phyloP scores from a whole-genome alignment of 2,888 invertebrate species.

The Dorcus parallelipipedus region DNA sequence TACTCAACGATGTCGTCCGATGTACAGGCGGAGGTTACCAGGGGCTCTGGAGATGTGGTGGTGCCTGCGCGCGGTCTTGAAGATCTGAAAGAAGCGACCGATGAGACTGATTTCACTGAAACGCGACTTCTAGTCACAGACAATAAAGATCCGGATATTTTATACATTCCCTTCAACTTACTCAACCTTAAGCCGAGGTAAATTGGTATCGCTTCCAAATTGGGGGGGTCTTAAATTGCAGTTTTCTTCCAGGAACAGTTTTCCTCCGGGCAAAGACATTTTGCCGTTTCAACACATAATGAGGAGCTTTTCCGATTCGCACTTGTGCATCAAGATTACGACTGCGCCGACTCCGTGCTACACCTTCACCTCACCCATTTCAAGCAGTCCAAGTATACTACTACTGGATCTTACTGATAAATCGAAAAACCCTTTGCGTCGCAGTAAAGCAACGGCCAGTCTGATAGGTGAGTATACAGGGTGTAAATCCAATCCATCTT shows the following conservation, averaged over 20 bases:
- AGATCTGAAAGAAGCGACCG: slow-evolving; percentile 71
- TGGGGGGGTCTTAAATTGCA: background rate
- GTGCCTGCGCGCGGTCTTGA: slow-evolving; percentile 59
- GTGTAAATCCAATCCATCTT: no score
- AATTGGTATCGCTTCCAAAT: background rate
- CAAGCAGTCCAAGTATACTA: slow-evolving; percentile 60
- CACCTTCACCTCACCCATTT: slow-evolving; percentile 56
- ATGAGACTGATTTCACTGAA: slow-evolving; percentile 64
- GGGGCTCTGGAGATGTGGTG: slow-evolving; percentile 43
- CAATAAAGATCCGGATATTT: slow-evolving; percentile 61
- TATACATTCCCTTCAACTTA: slow-evolving; percentile 66
- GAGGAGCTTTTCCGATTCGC: slow-evolving; percentile 72
- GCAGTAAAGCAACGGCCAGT: slow-evolving; percentile 55
- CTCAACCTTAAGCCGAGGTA: slow-evolving; percentile 46
- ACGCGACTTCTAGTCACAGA: slow-evolving; percentile 57
- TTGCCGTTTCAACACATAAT: slow-evolving; percentile 71
- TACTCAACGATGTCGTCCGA: slow-evolving; percentile 84
- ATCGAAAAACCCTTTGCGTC: slow-evolving; percentile 52
- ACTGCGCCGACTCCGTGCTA: slow-evolving; percentile 58
- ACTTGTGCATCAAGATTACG: slow-evolving; percentile 67
- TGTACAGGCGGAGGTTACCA: slow-evolving; percentile 68
- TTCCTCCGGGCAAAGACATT: slow-evolving; percentile 66
- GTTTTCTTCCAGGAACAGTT: slow-evolving; percentile 58
- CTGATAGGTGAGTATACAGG: slow-evolving; percentile 41
- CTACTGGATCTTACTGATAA: slow-evolving; percentile 61